Evolutionary conservation across 2,888 invertebrate genomes (phyloP), one percentile per base, ranked within the genome.

Genomic region (Yponomeuta cagnagella): DNA sequence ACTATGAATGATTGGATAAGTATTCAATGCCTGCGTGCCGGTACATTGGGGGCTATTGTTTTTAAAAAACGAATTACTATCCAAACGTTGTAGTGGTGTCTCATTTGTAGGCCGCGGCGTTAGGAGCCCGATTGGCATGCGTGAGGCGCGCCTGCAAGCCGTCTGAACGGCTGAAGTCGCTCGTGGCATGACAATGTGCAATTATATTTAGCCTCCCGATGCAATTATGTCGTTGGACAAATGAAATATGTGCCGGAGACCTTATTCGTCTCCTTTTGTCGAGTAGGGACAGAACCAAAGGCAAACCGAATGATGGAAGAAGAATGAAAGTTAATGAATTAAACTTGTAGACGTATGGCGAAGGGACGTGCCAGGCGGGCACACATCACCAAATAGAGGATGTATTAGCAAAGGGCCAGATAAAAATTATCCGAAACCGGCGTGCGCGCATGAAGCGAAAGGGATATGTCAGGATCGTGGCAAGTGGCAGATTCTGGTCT

Each of bases 191-290:
- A 81, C 85, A 90, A 91, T 86, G 80, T 75, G 76, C 81, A 83
- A 84, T 86, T 88, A 89, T 87, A 85, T 88, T 85, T 88, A 89
- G 85, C 79, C 79, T 78, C 77, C 33, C 75, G 81, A 80, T 79
- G 82, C 86, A 85, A 85, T 86, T 83, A 85, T 82, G 80, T 79
- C 79, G 78, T 80, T 81, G 81, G 81, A 85, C 85, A 82, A 78
- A 80, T 79, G 80, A 80, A 83, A 89, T 86, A 81, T 88, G 79
- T 88, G 86, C 85, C 88, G 87, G 73, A 79, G 77, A 72, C 52
- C 52, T 58, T 58, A 58, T 58, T 58, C 52, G 52, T 58, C 52
- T 58, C 52, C 52, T 58, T 31, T 66, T 58, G 52, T 15, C 3
- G 12, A 15, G 12, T 15, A 23, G 23, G 23, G 0, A 15, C 15